Conservation (phyloP, 2,888 invertebrate genomes). For the Lydus trimaculatus region DNA sequence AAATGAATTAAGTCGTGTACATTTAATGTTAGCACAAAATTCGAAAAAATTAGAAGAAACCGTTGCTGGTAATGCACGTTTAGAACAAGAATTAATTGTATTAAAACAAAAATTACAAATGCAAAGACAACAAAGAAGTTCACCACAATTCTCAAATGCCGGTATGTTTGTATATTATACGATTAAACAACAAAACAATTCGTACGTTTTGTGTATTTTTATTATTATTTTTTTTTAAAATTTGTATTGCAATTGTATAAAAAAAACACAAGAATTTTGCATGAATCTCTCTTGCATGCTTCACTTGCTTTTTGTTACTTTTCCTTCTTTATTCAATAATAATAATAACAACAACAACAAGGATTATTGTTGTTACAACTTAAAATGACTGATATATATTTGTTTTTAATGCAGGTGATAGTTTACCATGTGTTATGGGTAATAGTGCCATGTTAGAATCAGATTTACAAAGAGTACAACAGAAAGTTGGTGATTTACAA, state of each 20-base stretch:
- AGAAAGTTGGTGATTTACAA: slow-evolving; percentile 84
- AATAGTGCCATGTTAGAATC: slow-evolving; percentile 76
- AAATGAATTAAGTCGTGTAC: slow-evolving; percentile 82
- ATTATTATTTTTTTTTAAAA: too few relatives aligned
- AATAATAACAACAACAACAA: neutral
- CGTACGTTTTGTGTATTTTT: neutral
- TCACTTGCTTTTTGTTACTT: neutral
- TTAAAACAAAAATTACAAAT: slow-evolving; percentile 84
- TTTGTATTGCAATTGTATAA: too few relatives aligned
- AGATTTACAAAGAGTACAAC: slow-evolving; percentile 84
- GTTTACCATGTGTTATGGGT: slow-evolving; percentile 62
- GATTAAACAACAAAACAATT: too few relatives aligned
- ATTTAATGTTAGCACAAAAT: slow-evolving; percentile 87
- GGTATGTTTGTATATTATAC: slow-evolving; percentile 40
- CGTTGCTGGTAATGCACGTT: slow-evolving; percentile 85
- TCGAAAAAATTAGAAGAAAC: slow-evolving; percentile 94
- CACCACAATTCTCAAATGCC: slow-evolving; percentile 58
- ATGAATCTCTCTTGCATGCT: neutral
- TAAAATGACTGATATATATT: too few relatives aligned
- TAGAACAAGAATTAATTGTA: slow-evolving; percentile 87
- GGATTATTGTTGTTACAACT: too few relatives aligned
- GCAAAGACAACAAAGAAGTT: slow-evolving; percentile 65
- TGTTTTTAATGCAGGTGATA: slow-evolving; percentile 52
- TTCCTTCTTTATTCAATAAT: neutral
- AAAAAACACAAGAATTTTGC: neutral